These are phyloP conservation scores for Sciurus carolinensis DNA, from an alignment of 2,797 vertebrate genomes.

Conservation along the genomic window DNA sequence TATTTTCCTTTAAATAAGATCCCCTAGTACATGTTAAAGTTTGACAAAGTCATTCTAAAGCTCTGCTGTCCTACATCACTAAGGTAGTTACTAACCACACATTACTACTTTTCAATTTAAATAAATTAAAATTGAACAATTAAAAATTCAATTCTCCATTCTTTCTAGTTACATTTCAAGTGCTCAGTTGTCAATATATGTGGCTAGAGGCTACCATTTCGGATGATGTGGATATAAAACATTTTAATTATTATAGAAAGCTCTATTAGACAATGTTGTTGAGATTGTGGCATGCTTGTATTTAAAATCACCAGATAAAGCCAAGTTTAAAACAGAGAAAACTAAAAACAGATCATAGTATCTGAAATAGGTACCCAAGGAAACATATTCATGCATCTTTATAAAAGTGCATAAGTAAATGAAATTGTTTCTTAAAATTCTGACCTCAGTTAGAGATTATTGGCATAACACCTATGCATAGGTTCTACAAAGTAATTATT, in stretches of 20 bases:
- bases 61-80: not conserved
- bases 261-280: not conserved
- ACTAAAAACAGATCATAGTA: constrained; percentile 56
- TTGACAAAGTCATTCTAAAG: not conserved
- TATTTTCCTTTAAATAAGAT: constrained; percentile 4
- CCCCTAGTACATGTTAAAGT: not conserved
- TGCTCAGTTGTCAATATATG: not conserved
- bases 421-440: constrained; percentile 59
- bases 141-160: not conserved
- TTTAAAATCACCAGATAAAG: constrained; percentile 56
- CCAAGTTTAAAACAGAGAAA: constrained; percentile 58
- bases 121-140: not conserved
- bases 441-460: constrained; percentile 48
- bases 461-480: not conserved
- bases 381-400: constrained; percentile 62
- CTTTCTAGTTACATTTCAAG: not conserved
- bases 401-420: constrained; percentile 61
- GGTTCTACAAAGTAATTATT: constrained; percentile 26
- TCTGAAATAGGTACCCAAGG: constrained; percentile 47
- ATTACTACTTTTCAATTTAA: not conserved
- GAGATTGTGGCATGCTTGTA: not conserved
- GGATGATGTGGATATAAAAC: not conserved
- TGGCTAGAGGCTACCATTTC: not conserved
- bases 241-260: constrained; percentile 9
- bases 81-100: not conserved